Base-by-base conservation (phyloP, 2,888 invertebrate genomes). In the Phengaris alcon region DNA sequence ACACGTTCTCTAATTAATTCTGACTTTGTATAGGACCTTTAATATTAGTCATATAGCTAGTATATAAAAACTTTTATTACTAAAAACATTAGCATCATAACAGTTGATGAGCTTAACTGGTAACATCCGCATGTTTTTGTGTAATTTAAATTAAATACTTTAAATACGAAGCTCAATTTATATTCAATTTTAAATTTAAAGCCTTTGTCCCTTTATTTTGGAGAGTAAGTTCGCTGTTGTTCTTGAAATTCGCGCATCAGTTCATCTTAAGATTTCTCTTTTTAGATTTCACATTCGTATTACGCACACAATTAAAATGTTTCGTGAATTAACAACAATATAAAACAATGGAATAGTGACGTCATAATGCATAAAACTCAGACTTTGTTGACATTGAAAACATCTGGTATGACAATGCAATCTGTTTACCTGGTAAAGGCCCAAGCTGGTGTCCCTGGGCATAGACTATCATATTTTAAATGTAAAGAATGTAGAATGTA, bases 241-340 rank as follows among this genome's bases (percentile, higher is more conserved):
- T 64, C 59, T 64, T 64, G 59, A 12, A 35, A 64, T 64, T 64
- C 59, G 59, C 59, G 59, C 59, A 64, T 64, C 59, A 64, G 59
- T 64, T 64, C 59, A 6, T 22, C 59, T 9, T 9, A 22, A 22
- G 59, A 64, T 64, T 64, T 64, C 59, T 64, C 59, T 64, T 64
- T 64, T 64, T 22, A 64, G 57, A 12, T 64, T 64, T 64, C 59
- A 64, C 59, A 64, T 64, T 64, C 59, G 59, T 64, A 64, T 64
- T 22, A 64, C 59, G 59, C 59, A 64, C 35, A 64, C 69, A 69
- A 69, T 69, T 69, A 69, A 69, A 69, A 44, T 64, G 44, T 44
- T 64, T 64, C 35, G 70, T 70, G 10, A 22, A 48, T 48, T 12
- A 22, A 22, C 22, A 22, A 22, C 22, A 22, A 22, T 22, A 22